A percentile compares a stretch with the other conserved stretches of the same genome.
Conservation (phyloP, 2,797 vertebrate species). For the Hemibagrus guttatus region DNA sequence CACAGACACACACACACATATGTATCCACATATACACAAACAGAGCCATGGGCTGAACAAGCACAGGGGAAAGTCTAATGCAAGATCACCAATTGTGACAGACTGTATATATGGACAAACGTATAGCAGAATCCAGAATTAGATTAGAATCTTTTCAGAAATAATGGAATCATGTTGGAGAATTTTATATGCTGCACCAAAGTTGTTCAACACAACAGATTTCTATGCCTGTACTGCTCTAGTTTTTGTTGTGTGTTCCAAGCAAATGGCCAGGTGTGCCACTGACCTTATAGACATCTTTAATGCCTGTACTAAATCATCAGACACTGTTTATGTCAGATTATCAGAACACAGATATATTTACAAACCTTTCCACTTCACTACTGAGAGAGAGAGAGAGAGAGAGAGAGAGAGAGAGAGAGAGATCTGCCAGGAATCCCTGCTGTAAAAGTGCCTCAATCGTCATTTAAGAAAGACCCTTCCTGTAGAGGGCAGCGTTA, state of each 20-base stretch:
- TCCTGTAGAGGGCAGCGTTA: slow-evolving; percentile 82
- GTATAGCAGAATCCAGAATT: too few relatives aligned
- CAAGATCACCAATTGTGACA: slow-evolving; percentile 40
- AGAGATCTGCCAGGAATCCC: slow-evolving; percentile 55
- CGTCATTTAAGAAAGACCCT: slow-evolving; percentile 69
- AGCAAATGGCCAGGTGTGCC: slow-evolving; percentile 5
- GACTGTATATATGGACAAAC: too few relatives aligned
- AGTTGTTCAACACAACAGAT: not conserved
- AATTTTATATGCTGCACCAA: slow-evolving; percentile 14
- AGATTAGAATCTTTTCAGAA: slow-evolving; percentile 25
- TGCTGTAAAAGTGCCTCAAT: slow-evolving; percentile 74
- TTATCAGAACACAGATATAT: not conserved
- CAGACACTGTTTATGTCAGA: not conserved
- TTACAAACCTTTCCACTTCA: slow-evolving; percentile 6
- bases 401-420: slow-evolving; percentile 38
- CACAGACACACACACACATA: slow-evolving; percentile 14
- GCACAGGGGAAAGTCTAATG: not conserved
- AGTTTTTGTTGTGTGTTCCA: not conserved
- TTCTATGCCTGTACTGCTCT: not conserved
- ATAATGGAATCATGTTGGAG: slow-evolving; percentile 3
- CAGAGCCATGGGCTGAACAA: slow-evolving; percentile 26
- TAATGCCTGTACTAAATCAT: slow-evolving; percentile 26
- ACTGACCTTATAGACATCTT: not conserved
- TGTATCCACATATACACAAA: slow-evolving; percentile 7
- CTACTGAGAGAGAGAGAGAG: slow-evolving; percentile 42